Evolutionary conservation across 2,113 vertebrate species (phyloP).

Genomic region (Trematocara variabile): DNA sequence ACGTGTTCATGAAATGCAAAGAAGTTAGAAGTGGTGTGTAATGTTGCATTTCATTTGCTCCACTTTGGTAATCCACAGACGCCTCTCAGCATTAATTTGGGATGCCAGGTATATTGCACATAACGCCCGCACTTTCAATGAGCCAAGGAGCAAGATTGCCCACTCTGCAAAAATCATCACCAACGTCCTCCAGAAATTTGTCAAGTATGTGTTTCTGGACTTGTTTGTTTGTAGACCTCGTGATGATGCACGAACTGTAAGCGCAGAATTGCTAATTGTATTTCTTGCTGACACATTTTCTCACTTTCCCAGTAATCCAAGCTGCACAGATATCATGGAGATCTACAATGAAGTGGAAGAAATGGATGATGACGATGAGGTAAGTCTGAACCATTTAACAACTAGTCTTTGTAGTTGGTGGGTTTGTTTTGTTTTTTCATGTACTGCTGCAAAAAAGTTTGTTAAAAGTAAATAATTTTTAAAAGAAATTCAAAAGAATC

Average conservation of each 20-base stretch:
- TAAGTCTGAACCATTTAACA: slow-evolving; percentile 35
- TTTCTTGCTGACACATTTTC: background rate
- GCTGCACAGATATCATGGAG: slow-evolving; percentile 87
- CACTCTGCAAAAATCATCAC: slow-evolving; percentile 91
- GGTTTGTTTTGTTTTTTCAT: background rate
- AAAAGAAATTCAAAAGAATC: background rate
- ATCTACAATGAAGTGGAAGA: slow-evolving; percentile 84
- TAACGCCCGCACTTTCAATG: slow-evolving; percentile 95
- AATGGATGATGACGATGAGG: slow-evolving; percentile 85
- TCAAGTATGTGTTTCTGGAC: slow-evolving; percentile 78
- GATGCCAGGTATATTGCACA: slow-evolving; percentile 91
- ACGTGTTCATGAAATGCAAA: background rate
- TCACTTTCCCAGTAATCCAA: slow-evolving; percentile 79
- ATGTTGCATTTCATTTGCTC: background rate
- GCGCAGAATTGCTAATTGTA: background rate
- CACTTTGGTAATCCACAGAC: slow-evolving; percentile 70
- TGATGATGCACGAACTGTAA: background rate
- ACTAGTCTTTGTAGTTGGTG: background rate
- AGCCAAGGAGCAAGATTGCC: slow-evolving; percentile 92
- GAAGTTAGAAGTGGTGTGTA: background rate
- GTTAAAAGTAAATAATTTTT: background rate
- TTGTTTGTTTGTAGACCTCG: background rate
- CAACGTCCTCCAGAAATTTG: slow-evolving; percentile 88
- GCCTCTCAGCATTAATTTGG: slow-evolving; percentile 92
- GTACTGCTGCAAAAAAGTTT: background rate